Conservation (phyloP, 2,888 invertebrate genomes). For the Cetonia aurata region DNA sequence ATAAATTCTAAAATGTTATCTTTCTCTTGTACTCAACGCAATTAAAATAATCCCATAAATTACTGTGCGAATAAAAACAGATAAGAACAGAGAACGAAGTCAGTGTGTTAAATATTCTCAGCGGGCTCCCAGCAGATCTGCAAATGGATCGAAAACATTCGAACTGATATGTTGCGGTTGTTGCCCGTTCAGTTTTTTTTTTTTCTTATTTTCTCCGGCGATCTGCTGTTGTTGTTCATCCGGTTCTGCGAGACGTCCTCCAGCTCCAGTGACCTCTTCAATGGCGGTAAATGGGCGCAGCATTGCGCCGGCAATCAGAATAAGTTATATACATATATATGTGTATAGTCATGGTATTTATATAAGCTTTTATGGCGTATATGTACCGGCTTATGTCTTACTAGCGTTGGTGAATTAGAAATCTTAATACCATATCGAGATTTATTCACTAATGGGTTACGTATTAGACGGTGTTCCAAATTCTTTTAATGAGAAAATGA, state of each 20-base stretch:
- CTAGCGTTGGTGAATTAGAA: too few species aligned
- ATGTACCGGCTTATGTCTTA: too few species aligned
- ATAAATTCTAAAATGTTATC: too few species aligned
- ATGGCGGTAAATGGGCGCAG: constrained; percentile 38
- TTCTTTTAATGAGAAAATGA: too few species aligned
- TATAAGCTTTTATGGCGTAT: too few species aligned
- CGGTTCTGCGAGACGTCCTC: constrained; percentile 34
- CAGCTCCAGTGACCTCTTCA: constrained; percentile 36
- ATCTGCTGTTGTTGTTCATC: constrained; percentile 25
- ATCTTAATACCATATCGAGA: too few species aligned
- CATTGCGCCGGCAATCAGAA: constrained; percentile 13
- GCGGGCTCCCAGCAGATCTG: constrained; percentile 23
- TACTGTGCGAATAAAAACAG: constrained; percentile 19
- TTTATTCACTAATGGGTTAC: too few species aligned
- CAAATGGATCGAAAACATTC: constrained; percentile 34
- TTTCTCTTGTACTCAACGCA: too few species aligned
- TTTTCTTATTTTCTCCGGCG: background rate
- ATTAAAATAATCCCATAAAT: constrained; percentile 8
- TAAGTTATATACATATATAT: constrained; percentile 10
- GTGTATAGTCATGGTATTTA: too few species aligned
- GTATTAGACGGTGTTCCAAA: too few species aligned
- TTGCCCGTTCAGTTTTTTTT: constrained; percentile 16
- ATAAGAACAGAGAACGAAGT: constrained; percentile 23
- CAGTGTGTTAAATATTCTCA: constrained; percentile 37
- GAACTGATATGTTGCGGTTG: constrained; percentile 18